Base-by-base conservation (phyloP, 2,113 vertebrate species). In the Megaceryle torquata region DNA sequence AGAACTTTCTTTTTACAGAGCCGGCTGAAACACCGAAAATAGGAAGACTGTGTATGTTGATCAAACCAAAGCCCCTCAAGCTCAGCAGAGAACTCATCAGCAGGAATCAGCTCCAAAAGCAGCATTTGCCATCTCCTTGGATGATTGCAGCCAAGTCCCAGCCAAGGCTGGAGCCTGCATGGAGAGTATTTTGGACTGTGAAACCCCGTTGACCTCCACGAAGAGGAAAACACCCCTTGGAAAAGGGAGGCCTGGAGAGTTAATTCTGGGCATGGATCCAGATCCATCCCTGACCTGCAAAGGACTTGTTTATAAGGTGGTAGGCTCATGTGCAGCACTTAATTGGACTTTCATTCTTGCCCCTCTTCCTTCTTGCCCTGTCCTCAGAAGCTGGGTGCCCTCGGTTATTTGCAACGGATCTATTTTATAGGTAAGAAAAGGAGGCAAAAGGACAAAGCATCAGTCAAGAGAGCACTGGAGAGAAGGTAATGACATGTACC, bases 401-500 rank as follows among this genome's bases (percentile, higher is more conserved):
- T 63, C 4, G 1, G 60, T 51, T 64, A 71, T 16, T 75, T 61
- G 39, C 60, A 56, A 4, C 0, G 2, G 79, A 56, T 76, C 16
- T 53, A 53, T 53, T 68, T 88, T 71, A 16, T 0, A 61, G 64
- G 69, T 29, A n/a, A 46, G 9, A n/a, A 69, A 88, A 86, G 44
- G 72, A 81, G 57, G 35, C 64, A 8, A 15, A 77, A 57, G 51
- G 43, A 35, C 6, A 7, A 15, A 24, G 39, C 21, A 69, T 65
- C 88, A 79, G 20, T 9, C 76, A 41, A 2, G 67, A 77, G 46
- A 25, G 71, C 35, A 41, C 9, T 10, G 71, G 48, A 65, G 88
- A 76, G 65, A 25, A 88, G 82, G 51, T 12, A 11, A 64, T 3
- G 3, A 84, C 95, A 31, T 25, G 1, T 87, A 99, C 99, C 99